Evolutionary conservation across 2,113 vertebrate species (phyloP).

Genomic region (Amphiprion percula): DNA sequence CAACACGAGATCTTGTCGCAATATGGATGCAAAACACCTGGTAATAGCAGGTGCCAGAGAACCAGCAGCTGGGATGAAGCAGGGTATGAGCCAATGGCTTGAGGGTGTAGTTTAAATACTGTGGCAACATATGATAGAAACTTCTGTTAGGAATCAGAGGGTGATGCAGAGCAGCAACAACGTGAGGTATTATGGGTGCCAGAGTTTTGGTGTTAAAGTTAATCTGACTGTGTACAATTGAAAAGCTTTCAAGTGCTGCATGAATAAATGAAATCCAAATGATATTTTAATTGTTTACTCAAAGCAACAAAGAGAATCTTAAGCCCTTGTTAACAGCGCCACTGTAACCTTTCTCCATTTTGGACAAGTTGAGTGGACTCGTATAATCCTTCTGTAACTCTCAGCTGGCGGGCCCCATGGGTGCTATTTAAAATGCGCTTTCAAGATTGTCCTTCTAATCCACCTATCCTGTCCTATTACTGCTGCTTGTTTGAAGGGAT

Average conservation of each 20-base stretch:
- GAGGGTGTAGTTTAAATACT: constrained; percentile 27
- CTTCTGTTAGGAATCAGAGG: neutral
- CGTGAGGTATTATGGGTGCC: neutral
- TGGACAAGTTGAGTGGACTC: constrained; percentile 46
- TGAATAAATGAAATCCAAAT: neutral
- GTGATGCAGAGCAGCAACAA: neutral
- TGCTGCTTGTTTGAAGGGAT: constrained; percentile 31
- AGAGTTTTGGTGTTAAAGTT: too few relatives aligned
- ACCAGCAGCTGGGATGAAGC: constrained; percentile 42
- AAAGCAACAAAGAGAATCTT: too few relatives aligned
- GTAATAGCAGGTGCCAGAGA: constrained; percentile 26
- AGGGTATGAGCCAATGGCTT: constrained; percentile 33
- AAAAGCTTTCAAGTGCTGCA: too few relatives aligned
- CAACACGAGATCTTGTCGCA: neutral
- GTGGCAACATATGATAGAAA: constrained; percentile 35
- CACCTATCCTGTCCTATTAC: constrained; percentile 49
- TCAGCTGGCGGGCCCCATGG: constrained; percentile 22
- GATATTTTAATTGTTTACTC: neutral
- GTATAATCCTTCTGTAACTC: constrained; percentile 54
- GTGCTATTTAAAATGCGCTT: constrained; percentile 43
- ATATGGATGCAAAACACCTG: constrained; percentile 44
- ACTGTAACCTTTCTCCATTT: constrained; percentile 21
- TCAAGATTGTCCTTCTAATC: constrained; percentile 54
- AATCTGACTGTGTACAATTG: too few relatives aligned
- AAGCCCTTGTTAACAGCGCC: neutral